Conservation (phyloP, 2,797 vertebrate genomes). For the Enteromius paludinosus region DNA sequence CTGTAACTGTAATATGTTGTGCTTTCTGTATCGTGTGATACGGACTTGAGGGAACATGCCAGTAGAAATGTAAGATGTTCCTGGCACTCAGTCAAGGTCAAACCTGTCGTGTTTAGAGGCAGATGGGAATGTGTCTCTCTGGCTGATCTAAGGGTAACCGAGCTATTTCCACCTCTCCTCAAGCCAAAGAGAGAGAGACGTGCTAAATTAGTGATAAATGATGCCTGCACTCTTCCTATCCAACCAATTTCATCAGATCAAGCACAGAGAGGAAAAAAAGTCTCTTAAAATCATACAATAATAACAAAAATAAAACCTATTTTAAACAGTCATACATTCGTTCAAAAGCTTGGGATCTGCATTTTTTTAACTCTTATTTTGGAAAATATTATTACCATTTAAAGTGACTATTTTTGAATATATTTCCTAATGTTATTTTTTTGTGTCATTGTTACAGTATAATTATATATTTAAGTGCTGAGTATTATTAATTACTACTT, state of each 20-base stretch:
- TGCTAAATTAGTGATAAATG: slow-evolving; percentile 29
- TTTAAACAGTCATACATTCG: neutral
- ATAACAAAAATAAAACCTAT: neutral
- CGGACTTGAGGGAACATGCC: neutral
- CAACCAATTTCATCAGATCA: neutral
- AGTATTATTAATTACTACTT: no score
- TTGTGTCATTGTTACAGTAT: no score
- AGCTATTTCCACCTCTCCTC: slow-evolving; percentile 17
- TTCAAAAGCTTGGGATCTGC: neutral
- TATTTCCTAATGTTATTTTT: no score
- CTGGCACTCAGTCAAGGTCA: slow-evolving; percentile 13
- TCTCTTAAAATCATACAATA: neutral
- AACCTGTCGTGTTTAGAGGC: neutral
- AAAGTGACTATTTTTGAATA: neutral
- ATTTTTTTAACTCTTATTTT: neutral
- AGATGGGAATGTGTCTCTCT: slow-evolving; percentile 20
- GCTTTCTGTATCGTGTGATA: slow-evolving; percentile 1
- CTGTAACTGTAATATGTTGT: neutral
- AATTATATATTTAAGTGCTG: no score
- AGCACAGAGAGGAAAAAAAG: neutral
- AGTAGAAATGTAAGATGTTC: neutral
- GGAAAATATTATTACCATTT: neutral
- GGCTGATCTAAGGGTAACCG: neutral
- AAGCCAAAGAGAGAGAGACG: slow-evolving; percentile 8
- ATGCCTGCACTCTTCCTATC: neutral